phyloP scores from a whole-genome alignment of 2,797 vertebrate genomes.

The Etheostoma perlongum region DNA sequence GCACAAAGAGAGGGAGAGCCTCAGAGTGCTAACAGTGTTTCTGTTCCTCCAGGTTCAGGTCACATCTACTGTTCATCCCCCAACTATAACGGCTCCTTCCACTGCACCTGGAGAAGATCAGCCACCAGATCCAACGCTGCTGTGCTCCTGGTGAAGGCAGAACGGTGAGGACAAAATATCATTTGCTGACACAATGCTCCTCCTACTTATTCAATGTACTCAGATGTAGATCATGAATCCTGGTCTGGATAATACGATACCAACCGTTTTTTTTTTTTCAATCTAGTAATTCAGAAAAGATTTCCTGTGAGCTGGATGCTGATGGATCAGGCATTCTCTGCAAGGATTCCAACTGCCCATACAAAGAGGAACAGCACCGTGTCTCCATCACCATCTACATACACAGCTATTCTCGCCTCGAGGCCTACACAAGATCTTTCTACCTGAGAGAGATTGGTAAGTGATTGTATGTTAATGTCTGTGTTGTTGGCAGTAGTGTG shows the following conservation, averaged over 20 bases:
- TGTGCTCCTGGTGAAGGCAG: slow-evolving; percentile 73
- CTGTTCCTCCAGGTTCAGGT: slow-evolving; percentile 69
- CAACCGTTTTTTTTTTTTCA: slow-evolving; percentile 11
- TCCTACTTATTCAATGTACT: neutral
- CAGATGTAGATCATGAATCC: neutral
- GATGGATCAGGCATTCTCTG: slow-evolving; percentile 64
- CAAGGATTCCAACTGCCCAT: slow-evolving; percentile 56
- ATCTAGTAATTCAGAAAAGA: slow-evolving; percentile 45
- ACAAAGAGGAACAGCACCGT: slow-evolving; percentile 66
- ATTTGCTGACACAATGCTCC: neutral
- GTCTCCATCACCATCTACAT: slow-evolving; percentile 70
- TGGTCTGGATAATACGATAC: neutral
- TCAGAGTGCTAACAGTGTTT: slow-evolving; percentile 8
- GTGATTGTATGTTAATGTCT: neutral
- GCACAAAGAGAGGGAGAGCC: neutral
- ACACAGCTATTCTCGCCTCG: slow-evolving; percentile 55
- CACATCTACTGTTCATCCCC: slow-evolving; percentile 75
- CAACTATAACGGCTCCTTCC: slow-evolving; percentile 81
- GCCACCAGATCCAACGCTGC: slow-evolving; percentile 36
- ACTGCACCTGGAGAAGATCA: slow-evolving; percentile 75
- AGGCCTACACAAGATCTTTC: slow-evolving; percentile 70
- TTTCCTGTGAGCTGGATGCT: slow-evolving; percentile 63
- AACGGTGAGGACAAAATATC: slow-evolving; percentile 68
- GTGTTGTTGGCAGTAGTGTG: neutral
- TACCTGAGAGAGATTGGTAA: slow-evolving; percentile 77